Evolutionary conservation across 2,797 vertebrate species (phyloP).

Genomic region (Spinus pinus): DNA sequence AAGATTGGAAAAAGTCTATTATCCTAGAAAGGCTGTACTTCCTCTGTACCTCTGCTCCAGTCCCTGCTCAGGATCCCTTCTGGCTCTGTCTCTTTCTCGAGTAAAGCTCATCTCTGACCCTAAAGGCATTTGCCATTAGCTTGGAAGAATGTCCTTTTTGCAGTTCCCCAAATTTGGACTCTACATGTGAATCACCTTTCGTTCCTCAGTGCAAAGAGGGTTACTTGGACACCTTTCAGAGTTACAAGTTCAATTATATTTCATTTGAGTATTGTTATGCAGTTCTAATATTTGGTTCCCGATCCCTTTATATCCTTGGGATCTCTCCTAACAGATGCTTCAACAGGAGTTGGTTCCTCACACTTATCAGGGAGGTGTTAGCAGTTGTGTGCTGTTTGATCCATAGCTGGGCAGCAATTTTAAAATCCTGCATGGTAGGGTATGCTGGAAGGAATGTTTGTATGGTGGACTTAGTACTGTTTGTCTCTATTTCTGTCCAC

Average conservation of each 20-base stretch:
- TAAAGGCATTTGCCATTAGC: neutral
- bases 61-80: neutral
- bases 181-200: neutral
- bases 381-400: neutral
- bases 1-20: neutral
- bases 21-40: neutral
- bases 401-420: neutral
- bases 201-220: accelerated
- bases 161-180: neutral
- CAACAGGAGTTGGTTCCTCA: neutral
- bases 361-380: neutral
- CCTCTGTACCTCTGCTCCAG: neutral
- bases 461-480: neutral
- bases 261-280: neutral
- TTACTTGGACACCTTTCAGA: neutral
- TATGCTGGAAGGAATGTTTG: neutral
- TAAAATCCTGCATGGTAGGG: neutral
- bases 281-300: neutral
- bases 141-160: neutral
- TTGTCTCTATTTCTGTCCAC: neutral
- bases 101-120: neutral
- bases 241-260: neutral
- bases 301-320: neutral
- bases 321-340: neutral
- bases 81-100: neutral